Base-by-base conservation (phyloP, 92 coral and sea anemone genomes). In the Parazoanthus darwini region DNA sequence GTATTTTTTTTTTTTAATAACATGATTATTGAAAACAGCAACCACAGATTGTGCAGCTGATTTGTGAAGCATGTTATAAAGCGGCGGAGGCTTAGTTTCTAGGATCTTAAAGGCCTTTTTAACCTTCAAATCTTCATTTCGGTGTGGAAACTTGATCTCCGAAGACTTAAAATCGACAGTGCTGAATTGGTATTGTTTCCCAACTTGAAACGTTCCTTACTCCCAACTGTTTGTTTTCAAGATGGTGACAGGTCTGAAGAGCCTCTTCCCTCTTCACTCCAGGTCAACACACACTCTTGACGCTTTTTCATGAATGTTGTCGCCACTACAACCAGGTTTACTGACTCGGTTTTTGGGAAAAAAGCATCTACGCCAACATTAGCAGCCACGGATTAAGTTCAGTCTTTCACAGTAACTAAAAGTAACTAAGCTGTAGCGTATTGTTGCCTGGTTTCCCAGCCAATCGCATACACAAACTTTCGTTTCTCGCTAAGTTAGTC, bases 211-310 rank as follows among this genome's bases (percentile, higher is more conserved):
- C 23, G 25, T 77, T 77, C 58, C 80, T 14, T 18, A 1, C 9
- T 39, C 3, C 80, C 80, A 77, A 10, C 80, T 77, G 58, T 77
- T 77, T 38, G 58, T 16, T 3, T 3, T 4, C 6, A 39, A 39
- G n/a, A 43, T 77, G 3, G 80, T 77, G 58, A 77, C 80, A 42
- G 80, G 80, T 77, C 80, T 77, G 3, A 77, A 5, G 5, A 77
- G 46, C 56, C 26, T 42, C 10, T 77, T 16, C 35, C 29, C 1
- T 6, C 46, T 77, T 77, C 56, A 77, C 80, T 38, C 80, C 80
- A 77, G 25, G 51, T 18, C 58, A 77, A 33, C 29, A 77, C 33
- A 77, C 80, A 77, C 33, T 77, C 80, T 35, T 15, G 13, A 8
- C 6, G 0, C 10, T 9, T 2, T 4, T 8, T 42, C 80, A 77